Percentiles rank a stretch among this genome's conserved stretches.
Conservation (phyloP, 1,140 invertebrate genomes). For the Papilio polyxenes region DNA sequence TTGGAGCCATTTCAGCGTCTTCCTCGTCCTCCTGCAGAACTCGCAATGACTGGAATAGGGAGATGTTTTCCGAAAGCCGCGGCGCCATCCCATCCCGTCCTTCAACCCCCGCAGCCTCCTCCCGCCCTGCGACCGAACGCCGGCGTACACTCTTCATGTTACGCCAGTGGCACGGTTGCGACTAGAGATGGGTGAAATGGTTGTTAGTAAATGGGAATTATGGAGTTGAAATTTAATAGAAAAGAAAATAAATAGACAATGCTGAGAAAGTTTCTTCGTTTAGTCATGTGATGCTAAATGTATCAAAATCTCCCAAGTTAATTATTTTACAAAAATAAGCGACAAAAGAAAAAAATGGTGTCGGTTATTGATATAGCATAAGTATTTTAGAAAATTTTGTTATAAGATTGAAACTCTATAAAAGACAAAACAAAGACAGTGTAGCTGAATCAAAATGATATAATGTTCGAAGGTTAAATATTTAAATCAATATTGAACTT, state of each 20-base stretch:
- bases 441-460: too few species aligned
- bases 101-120: constrained; percentile 54
- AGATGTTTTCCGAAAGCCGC: constrained; percentile 91
- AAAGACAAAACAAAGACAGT: too few species aligned
- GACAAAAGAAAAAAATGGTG: too few species aligned
- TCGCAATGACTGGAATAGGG: constrained; percentile 92
- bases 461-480: too few species aligned
- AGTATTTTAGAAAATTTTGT: too few species aligned
- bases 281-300: background rate
- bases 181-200: constrained; percentile 80
- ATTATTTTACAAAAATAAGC: too few species aligned
- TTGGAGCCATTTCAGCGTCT: constrained; percentile 81
- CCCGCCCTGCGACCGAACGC: constrained; percentile 73
- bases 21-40: constrained; percentile 93
- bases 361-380: too few species aligned
- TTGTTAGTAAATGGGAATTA: constrained; percentile 3
- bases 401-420: too few species aligned
- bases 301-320: background rate
- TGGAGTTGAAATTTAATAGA: background rate
- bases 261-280: background rate
- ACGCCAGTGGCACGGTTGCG: constrained; percentile 95
- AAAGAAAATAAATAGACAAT: background rate
- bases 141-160: constrained; percentile 90
- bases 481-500: too few species aligned
- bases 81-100: constrained; percentile 61